Percentiles rank a stretch among this genome's conserved stretches.
Evolutionary conservation across 2,888 invertebrate genomes (phyloP).

Genomic region (Clostera curtula): DNA sequence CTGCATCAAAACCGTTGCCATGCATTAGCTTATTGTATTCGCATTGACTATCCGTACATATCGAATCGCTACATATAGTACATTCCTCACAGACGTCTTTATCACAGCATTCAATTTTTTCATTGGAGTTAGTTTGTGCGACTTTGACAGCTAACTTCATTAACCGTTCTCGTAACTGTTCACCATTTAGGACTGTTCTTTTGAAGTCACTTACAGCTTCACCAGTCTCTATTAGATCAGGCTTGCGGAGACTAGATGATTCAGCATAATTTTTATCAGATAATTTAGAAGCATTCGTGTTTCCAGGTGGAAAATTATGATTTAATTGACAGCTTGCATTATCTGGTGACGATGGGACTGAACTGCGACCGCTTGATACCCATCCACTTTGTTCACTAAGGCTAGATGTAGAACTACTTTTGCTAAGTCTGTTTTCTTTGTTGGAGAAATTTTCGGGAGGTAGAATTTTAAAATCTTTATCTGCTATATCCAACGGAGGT

Average conservation of each 20-base stretch:
- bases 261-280: conserved; percentile 41
- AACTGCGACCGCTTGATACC: conserved; percentile 86
- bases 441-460: conserved; percentile 67
- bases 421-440: conserved; percentile 54
- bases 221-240: conserved; percentile 35
- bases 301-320: conserved; percentile 56
- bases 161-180: conserved; percentile 78
- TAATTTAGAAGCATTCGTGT: conserved; percentile 36
- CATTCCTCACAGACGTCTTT: conserved; percentile 69
- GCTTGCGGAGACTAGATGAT: conserved; percentile 30
- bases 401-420: conserved; percentile 77
- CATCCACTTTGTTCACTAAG: conserved; percentile 91
- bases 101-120: conserved; percentile 71
- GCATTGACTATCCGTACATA: conserved; percentile 68
- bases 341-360: conserved; percentile 78
- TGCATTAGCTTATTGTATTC: conserved; percentile 68
- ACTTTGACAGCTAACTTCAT: conserved; percentile 77
- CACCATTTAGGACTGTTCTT: conserved; percentile 75
- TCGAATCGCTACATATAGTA: conserved; percentile 68
- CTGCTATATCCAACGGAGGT: conserved; percentile 66
- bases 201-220: conserved; percentile 62
- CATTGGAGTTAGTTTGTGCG: conserved; percentile 54
- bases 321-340: conserved; percentile 68
- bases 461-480: conserved; percentile 67
- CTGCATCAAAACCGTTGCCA: conserved; percentile 57